Evolutionary conservation across 2,797 vertebrate species (phyloP).

Genomic region (Microtus californicus): DNA sequence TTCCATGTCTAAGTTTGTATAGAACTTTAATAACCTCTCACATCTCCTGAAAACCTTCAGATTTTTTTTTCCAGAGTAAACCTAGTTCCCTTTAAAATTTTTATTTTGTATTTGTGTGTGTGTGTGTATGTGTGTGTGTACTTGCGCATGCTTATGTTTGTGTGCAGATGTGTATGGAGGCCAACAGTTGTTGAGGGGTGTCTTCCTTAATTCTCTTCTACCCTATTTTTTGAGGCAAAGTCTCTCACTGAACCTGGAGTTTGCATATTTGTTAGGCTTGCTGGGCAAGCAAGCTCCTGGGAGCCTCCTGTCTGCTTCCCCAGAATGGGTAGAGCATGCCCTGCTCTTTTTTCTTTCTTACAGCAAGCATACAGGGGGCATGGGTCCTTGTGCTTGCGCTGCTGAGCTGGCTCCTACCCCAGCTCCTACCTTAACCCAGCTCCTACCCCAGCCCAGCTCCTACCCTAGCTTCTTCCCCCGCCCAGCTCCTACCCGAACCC

Average conservation of each 20-base stretch:
- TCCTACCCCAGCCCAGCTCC: not conserved
- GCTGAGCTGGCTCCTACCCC: not conserved
- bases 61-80: slow-evolving; percentile 29
- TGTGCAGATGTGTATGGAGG: not conserved
- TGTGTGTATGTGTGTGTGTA: not conserved
- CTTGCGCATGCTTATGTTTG: not conserved
- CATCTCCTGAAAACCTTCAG: slow-evolving; percentile 10
- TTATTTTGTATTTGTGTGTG: not conserved
- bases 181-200: not conserved
- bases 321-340: not conserved
- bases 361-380: too few relatives aligned
- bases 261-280: not conserved
- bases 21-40: not conserved
- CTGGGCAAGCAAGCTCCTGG: not conserved
- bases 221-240: not conserved
- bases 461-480: not conserved
- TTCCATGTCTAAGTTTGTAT: not conserved
- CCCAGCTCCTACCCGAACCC: not conserved
- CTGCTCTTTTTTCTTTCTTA: not conserved
- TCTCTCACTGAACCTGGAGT: not conserved
- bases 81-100: slow-evolving; percentile 10
- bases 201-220: not conserved
- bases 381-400: not conserved
- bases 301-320: not conserved
- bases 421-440: not conserved